Evolutionary conservation across 2,797 vertebrate genomes (phyloP).

Genomic region (Ambastaia sidthimunki): DNA sequence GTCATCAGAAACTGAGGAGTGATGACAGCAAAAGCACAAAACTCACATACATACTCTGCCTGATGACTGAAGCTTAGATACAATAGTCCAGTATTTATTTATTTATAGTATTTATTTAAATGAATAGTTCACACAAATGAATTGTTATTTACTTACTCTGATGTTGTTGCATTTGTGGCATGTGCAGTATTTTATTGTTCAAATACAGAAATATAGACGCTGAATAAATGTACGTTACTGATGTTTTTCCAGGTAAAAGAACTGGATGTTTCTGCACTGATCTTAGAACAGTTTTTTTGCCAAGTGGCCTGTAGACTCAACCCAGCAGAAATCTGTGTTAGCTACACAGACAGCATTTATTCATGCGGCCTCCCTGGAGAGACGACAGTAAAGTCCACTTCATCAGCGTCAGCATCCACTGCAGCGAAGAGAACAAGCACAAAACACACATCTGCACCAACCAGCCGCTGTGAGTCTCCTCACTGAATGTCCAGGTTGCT

Average conservation of each 20-base stretch:
- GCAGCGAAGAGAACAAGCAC: constrained; percentile 36
- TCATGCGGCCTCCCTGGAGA: constrained; percentile 46
- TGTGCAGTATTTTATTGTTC: neutral
- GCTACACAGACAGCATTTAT: constrained; percentile 48
- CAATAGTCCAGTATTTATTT: constrained; percentile 17
- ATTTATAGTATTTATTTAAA: too few relatives aligned
- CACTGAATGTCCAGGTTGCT: too few relatives aligned
- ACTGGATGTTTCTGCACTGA: neutral
- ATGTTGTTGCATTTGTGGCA: too few relatives aligned
- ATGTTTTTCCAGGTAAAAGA: neutral
- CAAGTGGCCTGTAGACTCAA: constrained; percentile 36
- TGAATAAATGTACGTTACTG: too few relatives aligned
- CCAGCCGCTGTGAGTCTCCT: too few relatives aligned
- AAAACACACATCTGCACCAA: constrained; percentile 44
- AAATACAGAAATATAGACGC: neutral
- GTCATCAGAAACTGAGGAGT: constrained; percentile 14
- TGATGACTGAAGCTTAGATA: neutral
- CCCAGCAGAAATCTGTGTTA: constrained; percentile 48
- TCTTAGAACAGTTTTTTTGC: constrained; percentile 28
- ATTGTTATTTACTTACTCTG: neutral
- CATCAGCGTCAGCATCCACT: constrained; percentile 51
- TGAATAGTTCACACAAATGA: too few relatives aligned
- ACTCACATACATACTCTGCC: too few relatives aligned
- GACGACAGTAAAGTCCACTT: constrained; percentile 42
- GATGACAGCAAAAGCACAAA: constrained; percentile 5